These are phyloP conservation scores for Macrobrachium rosenbergii DNA, from an alignment of 1,140 invertebrate species.

Conservation along the genomic window DNA sequence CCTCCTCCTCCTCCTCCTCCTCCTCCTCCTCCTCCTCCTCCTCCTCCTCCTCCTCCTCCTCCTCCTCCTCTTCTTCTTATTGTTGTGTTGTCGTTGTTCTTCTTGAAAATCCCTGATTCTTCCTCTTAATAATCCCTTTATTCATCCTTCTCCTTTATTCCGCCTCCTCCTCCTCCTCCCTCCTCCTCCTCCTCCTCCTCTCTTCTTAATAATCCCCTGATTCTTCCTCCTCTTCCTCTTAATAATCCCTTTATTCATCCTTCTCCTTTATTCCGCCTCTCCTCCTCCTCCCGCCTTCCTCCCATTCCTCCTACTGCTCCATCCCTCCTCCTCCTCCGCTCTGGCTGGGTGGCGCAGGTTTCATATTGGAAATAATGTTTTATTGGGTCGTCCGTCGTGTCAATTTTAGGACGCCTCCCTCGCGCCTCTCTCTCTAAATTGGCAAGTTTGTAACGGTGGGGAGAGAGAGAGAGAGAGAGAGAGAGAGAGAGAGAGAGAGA, in stretches of 20 bases:
- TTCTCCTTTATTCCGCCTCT: background rate
- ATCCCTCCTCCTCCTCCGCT: background rate
- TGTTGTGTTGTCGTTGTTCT: too few relatives aligned
- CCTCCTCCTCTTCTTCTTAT: background rate
- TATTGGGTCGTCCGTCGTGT: slow-evolving; percentile 42
- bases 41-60: background rate
- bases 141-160: background rate
- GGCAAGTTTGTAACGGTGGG: slow-evolving; percentile 42
- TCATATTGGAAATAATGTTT: slow-evolving; percentile 58
- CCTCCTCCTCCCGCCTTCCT: background rate
- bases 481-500: background rate
- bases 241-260: background rate
- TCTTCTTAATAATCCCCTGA: background rate
- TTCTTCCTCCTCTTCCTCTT: background rate
- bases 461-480: background rate
- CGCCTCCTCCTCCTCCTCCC: background rate
- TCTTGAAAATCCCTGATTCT: background rate
- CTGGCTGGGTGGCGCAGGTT: slow-evolving; percentile 25
- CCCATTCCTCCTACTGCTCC: background rate
- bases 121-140: background rate
- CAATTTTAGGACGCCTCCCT: slow-evolving; percentile 40
- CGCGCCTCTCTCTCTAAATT: slow-evolving; percentile 36
- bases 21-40: background rate
- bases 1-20: background rate
- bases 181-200: background rate